phyloP scores from a whole-genome alignment of 2,888 invertebrate genomes.

The Conus canariensis region DNA sequence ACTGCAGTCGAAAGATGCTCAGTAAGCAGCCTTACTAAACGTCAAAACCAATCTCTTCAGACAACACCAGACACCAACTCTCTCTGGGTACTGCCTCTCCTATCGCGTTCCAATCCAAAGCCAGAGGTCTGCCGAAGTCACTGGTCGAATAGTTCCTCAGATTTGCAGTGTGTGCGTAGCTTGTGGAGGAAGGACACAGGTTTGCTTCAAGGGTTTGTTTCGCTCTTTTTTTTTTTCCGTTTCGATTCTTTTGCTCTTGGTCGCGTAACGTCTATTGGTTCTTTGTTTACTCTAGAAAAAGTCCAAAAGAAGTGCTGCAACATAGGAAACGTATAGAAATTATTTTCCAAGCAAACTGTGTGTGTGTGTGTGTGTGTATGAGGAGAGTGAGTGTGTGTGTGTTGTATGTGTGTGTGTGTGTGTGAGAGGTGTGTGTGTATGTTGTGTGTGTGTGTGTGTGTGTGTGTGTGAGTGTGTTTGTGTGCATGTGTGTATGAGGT shows the following conservation, averaged over 20 bases:
- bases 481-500: too few relatives aligned
- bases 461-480: too few relatives aligned
- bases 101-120: constrained; percentile 13
- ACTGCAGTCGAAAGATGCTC: constrained; percentile 43
- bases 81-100: not conserved
- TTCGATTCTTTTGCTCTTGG: constrained; percentile 33
- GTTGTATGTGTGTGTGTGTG: too few relatives aligned
- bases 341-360: not conserved
- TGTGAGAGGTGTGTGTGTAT: too few relatives aligned
- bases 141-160: constrained; percentile 60
- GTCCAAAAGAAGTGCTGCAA: constrained; percentile 49
- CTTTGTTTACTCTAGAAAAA: constrained; percentile 38
- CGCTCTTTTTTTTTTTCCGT: constrained; percentile 8
- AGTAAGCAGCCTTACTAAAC: constrained; percentile 32
- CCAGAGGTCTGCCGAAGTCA: constrained; percentile 40
- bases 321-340: not conserved
- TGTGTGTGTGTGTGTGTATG: constrained; percentile 26
- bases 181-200: constrained; percentile 62
- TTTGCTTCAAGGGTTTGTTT: constrained; percentile 34
- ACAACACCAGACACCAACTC: constrained; percentile 9
- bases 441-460: too few relatives aligned
- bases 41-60: constrained; percentile 9
- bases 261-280: constrained; percentile 39
- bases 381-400: too few relatives aligned
- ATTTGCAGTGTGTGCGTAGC: constrained; percentile 72